phyloP scores from a whole-genome alignment of 2,113 vertebrate genomes.

The Pholis gunnellus region DNA sequence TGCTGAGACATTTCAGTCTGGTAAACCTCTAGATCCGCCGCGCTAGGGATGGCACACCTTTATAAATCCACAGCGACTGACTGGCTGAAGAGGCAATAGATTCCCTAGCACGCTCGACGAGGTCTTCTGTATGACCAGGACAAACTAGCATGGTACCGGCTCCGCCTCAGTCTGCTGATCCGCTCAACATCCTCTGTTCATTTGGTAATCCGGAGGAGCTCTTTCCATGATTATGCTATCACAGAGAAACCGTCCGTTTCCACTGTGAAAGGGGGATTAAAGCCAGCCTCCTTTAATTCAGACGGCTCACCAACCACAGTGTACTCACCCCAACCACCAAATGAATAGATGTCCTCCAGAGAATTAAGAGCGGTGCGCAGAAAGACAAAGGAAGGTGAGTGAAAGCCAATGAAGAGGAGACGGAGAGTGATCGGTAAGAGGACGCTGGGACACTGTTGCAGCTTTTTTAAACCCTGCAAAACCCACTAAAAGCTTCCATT shows the following conservation, averaged over 20 bases:
- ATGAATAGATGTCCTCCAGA: conserved; percentile 49
- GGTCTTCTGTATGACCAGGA: background rate
- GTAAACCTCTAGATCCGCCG: background rate
- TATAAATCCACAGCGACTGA: background rate
- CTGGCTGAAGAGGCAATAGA: background rate
- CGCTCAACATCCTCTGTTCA: conserved; percentile 26
- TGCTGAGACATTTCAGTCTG: conserved; percentile 2
- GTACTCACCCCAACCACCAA: conserved; percentile 46
- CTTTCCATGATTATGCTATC: conserved; percentile 50
- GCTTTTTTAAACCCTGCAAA: background rate
- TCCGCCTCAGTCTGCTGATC: conserved; percentile 21
- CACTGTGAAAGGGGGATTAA: conserved; percentile 49
- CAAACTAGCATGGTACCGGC: background rate
- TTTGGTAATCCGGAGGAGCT: conserved; percentile 58
- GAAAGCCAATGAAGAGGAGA: conserved; percentile 35
- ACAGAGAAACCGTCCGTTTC: conserved; percentile 45
- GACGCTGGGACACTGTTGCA: background rate
- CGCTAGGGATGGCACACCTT: background rate
- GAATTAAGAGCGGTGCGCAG: conserved; percentile 32
- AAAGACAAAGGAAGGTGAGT: conserved; percentile 53
- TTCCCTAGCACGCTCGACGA: background rate
- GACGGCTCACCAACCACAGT: conserved; percentile 49
- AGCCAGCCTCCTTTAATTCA: conserved; percentile 43
- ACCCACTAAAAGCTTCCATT: background rate
- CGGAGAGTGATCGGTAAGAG: background rate